These are phyloP conservation scores for Pecten maximus DNA, from an alignment of 2,888 invertebrate genomes.

Conservation along the genomic window DNA sequence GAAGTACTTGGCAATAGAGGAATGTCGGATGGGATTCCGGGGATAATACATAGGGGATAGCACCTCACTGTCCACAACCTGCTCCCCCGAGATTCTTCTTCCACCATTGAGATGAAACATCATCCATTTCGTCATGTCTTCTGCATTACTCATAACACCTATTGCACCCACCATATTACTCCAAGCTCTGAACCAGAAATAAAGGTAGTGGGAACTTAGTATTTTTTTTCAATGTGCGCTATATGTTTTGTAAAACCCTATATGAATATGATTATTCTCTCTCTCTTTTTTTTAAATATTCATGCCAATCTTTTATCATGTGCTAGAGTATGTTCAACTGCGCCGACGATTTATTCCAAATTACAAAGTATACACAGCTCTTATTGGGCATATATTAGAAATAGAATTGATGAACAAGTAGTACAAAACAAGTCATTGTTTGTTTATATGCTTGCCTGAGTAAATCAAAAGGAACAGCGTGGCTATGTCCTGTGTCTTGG, in stretches of 20 bases:
- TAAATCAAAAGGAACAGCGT: slow-evolving; percentile 61
- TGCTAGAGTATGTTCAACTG: no score
- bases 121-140: slow-evolving; percentile 80
- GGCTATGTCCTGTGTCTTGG: slow-evolving; percentile 54
- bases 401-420: no score
- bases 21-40: slow-evolving; percentile 56
- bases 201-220: background rate
- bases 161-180: slow-evolving; percentile 76
- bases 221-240: no score
- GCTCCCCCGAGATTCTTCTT: slow-evolving; percentile 52
- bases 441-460: slow-evolving; percentile 57
- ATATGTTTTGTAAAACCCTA: no score
- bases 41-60: slow-evolving; percentile 67
- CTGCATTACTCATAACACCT: slow-evolving; percentile 74
- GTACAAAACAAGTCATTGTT: no score
- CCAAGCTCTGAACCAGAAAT: slow-evolving; percentile 66
- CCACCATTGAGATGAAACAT: slow-evolving; percentile 72
- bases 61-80: slow-evolving; percentile 59
- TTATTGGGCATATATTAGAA: no score
- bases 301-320: no score
- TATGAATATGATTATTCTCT: no score
- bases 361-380: no score
- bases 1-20: slow-evolving; percentile 58
- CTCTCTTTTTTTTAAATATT: no score
- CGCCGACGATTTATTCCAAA: no score